Base-by-base conservation (phyloP, 2,888 invertebrate species). In the Cordilura impudica region DNA sequence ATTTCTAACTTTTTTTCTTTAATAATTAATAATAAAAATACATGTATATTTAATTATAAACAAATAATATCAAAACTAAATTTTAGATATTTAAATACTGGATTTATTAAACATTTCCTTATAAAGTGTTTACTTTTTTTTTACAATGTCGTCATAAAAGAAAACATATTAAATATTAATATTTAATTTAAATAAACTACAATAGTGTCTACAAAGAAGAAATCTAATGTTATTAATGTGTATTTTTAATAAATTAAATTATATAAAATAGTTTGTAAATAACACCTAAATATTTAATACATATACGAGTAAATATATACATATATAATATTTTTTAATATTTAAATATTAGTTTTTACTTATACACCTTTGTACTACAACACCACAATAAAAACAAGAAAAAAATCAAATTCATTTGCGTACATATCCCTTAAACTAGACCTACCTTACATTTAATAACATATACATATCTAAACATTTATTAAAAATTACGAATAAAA, bases 241-340 rank as follows among this genome's bases (percentile, higher is more conserved):
- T 49, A 66, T 66, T 60, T 66, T 14, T 43, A 49, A 63, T 49
- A 43, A 67, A 21, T 72, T 73, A 51, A 69, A 47, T 78, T 65
- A 47, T 56, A 61, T 58, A 78, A 54, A n/a, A 29, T 73, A 73
- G 73, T 73, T 39, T 78, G 73, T 73, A 78, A 63, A 78, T 78
- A 72, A 67, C 16, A n/a, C 43, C 49, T 58, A 43, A 21, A 53
- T 2, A 39, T n/a, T n/a, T n/a, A n/a, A 39, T 39, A n/a, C 2
- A 39, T 39, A 39, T 39, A 39, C 35, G n/a, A n/a, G 12, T 39
- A 39, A 47, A 65, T 56, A 26, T 45, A 49, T 35, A 56, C n/a
- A 10, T 39, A 21, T 0, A 47, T 70, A 39, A 58, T 16, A 18
- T n/a, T 43, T 60, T 18, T 49, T 49, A 49, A 21, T 65, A 65